Percentiles rank a stretch among this genome's conserved stretches.
phyloP scores from a whole-genome alignment of 1,140 invertebrate species.

The Subanguina moxae region DNA sequence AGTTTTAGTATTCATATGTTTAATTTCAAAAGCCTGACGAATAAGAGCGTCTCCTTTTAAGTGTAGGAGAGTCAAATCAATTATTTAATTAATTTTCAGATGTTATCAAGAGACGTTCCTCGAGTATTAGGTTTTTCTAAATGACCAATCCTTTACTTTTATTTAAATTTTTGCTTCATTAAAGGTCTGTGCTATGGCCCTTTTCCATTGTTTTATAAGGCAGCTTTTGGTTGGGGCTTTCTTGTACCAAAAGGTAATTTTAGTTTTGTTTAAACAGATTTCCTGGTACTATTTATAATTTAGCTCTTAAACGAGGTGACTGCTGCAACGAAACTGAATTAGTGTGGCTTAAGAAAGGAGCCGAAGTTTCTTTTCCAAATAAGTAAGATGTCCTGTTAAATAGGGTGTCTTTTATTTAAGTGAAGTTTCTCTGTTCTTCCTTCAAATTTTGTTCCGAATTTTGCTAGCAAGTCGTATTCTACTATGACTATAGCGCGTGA shows the following conservation, averaged over 20 bases:
- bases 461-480: too few relatives aligned
- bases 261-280: background rate
- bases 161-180: too few relatives aligned
- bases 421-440: too few relatives aligned
- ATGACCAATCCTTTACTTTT: too few relatives aligned
- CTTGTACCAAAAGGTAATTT: constrained; percentile 39
- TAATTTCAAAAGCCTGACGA: too few relatives aligned
- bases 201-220: constrained; percentile 48
- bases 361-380: constrained; percentile 24
- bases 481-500: too few relatives aligned
- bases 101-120: constrained; percentile 42
- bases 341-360: constrained; percentile 18
- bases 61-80: too few relatives aligned
- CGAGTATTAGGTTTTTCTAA: constrained; percentile 30
- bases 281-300: background rate
- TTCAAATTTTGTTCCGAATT: too few relatives aligned
- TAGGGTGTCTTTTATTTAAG: too few relatives aligned
- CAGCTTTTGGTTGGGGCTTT: constrained; percentile 54
- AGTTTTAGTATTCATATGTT: too few relatives aligned
- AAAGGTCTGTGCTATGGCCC: constrained; percentile 41
- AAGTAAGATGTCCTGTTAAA: constrained; percentile 16
- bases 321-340: background rate
- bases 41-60: too few relatives aligned
- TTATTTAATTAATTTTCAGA: too few relatives aligned
- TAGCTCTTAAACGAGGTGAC: background rate